phyloP scores from a whole-genome alignment of 2,888 invertebrate genomes.

The Keiferia lycopersicella region DNA sequence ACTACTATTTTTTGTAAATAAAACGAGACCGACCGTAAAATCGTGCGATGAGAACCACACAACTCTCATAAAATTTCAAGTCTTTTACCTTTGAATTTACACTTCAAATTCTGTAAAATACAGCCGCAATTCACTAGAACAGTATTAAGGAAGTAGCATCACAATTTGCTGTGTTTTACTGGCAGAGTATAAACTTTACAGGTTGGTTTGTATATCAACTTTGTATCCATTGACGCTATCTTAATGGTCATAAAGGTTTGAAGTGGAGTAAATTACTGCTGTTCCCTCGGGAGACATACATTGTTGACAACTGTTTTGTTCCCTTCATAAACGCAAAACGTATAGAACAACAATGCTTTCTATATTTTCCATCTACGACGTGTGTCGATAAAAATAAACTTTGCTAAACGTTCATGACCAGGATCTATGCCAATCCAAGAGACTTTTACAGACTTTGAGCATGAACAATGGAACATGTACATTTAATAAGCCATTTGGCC shows the following conservation, averaged over 20 bases:
- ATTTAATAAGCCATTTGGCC: too few species aligned
- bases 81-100: too few species aligned
- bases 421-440: too few species aligned
- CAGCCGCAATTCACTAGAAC: neutral
- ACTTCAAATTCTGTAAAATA: too few species aligned
- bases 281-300: slow-evolving; percentile 45
- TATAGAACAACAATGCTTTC: neutral
- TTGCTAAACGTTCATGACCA: too few species aligned
- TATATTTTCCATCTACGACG: neutral
- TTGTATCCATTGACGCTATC: slow-evolving; percentile 49
- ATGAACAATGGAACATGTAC: too few species aligned
- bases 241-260: slow-evolving; percentile 48
- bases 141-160: neutral
- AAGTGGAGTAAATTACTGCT: slow-evolving; percentile 47
- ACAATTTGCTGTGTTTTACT: neutral
- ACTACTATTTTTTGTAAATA: too few species aligned
- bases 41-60: too few species aligned
- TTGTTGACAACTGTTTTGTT: slow-evolving; percentile 29
- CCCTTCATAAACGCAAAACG: slow-evolving; percentile 1
- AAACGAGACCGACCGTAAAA: too few species aligned
- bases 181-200: slow-evolving; percentile 1
- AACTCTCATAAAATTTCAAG: too few species aligned
- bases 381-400: neutral
- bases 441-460: too few species aligned
- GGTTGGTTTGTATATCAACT: slow-evolving; percentile 53